Base-by-base conservation (phyloP, 2,797 vertebrate species). In the Phylloscopus collybita region DNA sequence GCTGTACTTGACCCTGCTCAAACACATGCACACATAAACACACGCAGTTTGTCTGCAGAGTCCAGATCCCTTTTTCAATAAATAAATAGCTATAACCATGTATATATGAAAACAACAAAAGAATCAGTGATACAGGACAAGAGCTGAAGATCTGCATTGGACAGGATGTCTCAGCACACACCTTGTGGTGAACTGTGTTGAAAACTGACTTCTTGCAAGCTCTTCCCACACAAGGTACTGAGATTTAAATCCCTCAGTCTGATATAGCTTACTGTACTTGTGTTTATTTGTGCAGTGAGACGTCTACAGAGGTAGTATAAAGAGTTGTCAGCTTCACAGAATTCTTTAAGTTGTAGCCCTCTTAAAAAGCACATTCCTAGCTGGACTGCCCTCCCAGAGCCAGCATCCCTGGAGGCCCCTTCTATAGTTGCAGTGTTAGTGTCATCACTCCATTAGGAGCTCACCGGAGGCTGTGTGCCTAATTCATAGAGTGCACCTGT, bases 401-500 rank as follows among this genome's bases (percentile, higher is more conserved):
- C 95, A 91, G 66, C 92, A 86, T 88, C 96, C 92, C 93, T 93
- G 90, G 95, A 96, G 96, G 93, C 96, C 94, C 86, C 90, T 90
- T 96, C 88, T 95, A 96, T 97, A 96, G 96, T 98, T 96, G 82
- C 75, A 74, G 86, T n/a, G 82, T 97, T 97, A 96, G 97, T 97
- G 97, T 97, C 97, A 98, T 97, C 97, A 96, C 96, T 95, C 97
- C 97, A 97, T 97, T 96, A 97, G 86, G 81, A 93, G 70, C 92
- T 85, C n/a, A 67, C 71, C 88, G 25, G 73, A 81, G 84, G 87
- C 92, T 97, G 93, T 81, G 91, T 91, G 93, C 86, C 94, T 95
- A 45, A 97, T 97, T 97, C 97, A 97, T 92, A 95, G 94, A 87
- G 90, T 88, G 93, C 98, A 98, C 97, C 98, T 98, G 98, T 96